Percentiles rank a stretch among this genome's conserved stretches.
These are phyloP conservation scores for Chrysogorgia sp. DNA, from an alignment of 92 coral and sea anemone genomes.

Conservation along the genomic window DNA sequence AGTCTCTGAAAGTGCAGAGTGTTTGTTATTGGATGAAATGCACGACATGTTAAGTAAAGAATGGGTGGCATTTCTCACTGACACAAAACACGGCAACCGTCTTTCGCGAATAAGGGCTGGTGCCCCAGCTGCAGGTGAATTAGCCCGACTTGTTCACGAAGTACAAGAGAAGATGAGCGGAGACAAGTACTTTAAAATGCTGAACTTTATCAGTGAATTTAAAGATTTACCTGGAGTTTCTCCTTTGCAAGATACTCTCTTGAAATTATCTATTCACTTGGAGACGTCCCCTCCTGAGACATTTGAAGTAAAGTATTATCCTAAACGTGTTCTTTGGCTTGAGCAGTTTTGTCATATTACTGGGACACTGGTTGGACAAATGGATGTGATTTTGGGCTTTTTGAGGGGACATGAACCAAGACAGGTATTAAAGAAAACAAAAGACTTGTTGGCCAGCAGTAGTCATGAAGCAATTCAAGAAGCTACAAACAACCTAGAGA, in stretches of 20 bases:
- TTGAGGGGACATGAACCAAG: conserved; percentile 15
- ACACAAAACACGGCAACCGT: conserved; percentile 13
- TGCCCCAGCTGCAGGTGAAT: conserved; percentile 65
- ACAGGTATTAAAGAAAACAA: conserved; percentile 17
- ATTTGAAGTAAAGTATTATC: conserved; percentile 15
- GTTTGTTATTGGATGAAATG: conserved; percentile 19
- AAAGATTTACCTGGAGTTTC: conserved; percentile 29
- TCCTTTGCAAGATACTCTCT: conserved; percentile 6
- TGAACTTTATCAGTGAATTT: conserved; percentile 5
- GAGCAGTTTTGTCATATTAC: conserved; percentile 27
- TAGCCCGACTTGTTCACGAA: conserved; percentile 3
- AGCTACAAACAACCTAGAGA: too few relatives aligned
- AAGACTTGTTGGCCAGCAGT: conserved; percentile 7
- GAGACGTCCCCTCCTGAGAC: conserved; percentile 21
- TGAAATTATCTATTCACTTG: conserved; percentile 18
- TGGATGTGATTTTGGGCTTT: conserved; percentile 30
- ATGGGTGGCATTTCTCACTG: background rate
- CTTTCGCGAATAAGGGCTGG: conserved; percentile 53
- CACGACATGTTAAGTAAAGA: conserved; percentile 24
- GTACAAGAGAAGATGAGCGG: conserved; percentile 27
- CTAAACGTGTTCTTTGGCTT: conserved; percentile 22
- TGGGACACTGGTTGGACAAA: conserved; percentile 28
- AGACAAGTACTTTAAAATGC: conserved; percentile 22
- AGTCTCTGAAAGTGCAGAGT: conserved; percentile 27
- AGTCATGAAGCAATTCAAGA: conserved; percentile 5